These are phyloP conservation scores for Heliconius cydno DNA, from an alignment of 2,888 invertebrate genomes.

Conservation along the genomic window DNA sequence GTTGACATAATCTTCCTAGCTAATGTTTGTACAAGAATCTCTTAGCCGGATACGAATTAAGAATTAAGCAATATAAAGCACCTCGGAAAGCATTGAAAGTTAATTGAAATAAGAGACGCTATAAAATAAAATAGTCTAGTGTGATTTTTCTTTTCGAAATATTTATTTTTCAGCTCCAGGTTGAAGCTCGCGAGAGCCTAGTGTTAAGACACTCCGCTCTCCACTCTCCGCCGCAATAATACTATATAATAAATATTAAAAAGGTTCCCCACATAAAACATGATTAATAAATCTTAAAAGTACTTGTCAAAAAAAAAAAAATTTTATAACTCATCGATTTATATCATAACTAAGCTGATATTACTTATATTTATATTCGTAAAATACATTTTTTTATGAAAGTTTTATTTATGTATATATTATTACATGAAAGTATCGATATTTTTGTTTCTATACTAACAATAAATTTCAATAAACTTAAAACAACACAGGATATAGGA, in stretches of 20 bases:
- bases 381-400: no score
- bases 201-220: no score
- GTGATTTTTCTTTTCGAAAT: background rate
- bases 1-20: constrained; percentile 14
- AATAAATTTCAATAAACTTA: constrained; percentile 13
- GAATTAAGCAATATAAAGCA: background rate
- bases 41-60: background rate
- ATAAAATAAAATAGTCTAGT: background rate
- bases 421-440: background rate
- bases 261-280: no score
- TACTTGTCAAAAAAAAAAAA: no score
- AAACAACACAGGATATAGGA: constrained; percentile 17
- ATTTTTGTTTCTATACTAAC: background rate
- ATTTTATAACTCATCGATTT: no score
- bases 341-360: no score
- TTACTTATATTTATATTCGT: no score
- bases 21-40: constrained; percentile 17
- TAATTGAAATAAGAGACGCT: constrained; percentile 1
- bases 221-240: no score
- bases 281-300: no score
- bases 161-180: no score
- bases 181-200: no score
- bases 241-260: no score
- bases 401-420: background rate
- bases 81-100: background rate